Evolutionary conservation across 2,888 invertebrate species (phyloP).

Genomic region (Agapostemon virescens): DNA sequence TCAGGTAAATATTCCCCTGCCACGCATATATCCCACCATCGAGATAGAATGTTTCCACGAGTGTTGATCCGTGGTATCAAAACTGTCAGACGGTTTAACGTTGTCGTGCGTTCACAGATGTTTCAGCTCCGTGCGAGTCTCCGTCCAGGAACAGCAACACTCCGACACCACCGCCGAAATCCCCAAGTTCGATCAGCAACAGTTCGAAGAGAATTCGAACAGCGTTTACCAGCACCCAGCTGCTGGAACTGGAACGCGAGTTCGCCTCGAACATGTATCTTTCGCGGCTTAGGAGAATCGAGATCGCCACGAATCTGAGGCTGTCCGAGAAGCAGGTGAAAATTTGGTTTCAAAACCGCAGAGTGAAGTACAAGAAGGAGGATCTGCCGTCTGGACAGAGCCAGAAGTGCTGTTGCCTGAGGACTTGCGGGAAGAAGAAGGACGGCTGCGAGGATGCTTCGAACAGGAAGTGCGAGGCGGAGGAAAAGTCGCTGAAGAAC

Average conservation of each 20-base stretch:
- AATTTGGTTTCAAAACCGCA: constrained; percentile 96
- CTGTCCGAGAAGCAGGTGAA: constrained; percentile 97
- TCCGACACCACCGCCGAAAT: constrained; percentile 80
- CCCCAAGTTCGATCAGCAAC: constrained; percentile 78
- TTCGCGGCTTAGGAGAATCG: constrained; percentile 92
- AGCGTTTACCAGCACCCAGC: constrained; percentile 94
- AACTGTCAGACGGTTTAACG: neutral
- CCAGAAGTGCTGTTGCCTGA: constrained; percentile 82
- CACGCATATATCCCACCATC: neutral
- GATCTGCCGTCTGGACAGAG: constrained; percentile 83
- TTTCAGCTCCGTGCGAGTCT: constrained; percentile 79
- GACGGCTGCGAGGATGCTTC: constrained; percentile 65
- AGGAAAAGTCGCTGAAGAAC: constrained; percentile 51
- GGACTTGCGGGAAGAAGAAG: constrained; percentile 80
- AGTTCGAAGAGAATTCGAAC: constrained; percentile 95
- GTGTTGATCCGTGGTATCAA: no score
- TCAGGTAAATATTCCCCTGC: constrained; percentile 67
- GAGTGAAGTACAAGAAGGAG: constrained; percentile 96
- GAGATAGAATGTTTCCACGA: neutral
- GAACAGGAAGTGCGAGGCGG: constrained; percentile 56
- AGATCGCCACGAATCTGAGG: constrained; percentile 93
- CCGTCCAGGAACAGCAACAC: constrained; percentile 79
- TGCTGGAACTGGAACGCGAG: constrained; percentile 90
- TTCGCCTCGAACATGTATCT: constrained; percentile 95
- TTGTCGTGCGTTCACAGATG: constrained; percentile 66